phyloP scores from a whole-genome alignment of 1,140 invertebrate species.

The Temnothorax nylanderi region DNA sequence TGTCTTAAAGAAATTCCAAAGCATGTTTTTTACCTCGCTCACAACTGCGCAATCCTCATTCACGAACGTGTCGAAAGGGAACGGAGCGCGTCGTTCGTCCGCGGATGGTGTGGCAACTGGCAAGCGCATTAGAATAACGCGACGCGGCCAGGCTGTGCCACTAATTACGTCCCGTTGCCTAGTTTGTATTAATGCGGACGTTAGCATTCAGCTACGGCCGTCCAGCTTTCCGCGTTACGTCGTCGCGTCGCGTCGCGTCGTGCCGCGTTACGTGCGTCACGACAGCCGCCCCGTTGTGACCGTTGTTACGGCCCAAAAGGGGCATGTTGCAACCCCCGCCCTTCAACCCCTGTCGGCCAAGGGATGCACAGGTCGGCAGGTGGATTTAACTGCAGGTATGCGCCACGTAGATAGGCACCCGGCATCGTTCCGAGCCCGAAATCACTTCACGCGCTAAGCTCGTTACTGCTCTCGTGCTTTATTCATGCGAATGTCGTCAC shows the following conservation, averaged over 20 bases:
- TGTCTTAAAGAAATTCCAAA: neutral
- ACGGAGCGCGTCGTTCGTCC: constrained; percentile 21
- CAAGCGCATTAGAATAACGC: constrained; percentile 70
- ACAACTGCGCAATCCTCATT: neutral
- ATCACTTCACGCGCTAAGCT: constrained; percentile 53
- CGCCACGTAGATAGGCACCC: neutral
- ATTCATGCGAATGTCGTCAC: constrained; percentile 44
- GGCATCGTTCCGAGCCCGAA: constrained; percentile 26
- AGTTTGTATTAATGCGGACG: constrained; percentile 79
- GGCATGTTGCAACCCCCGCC: constrained; percentile 23
- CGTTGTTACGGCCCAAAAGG: constrained; percentile 45
- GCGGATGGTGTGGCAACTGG: constrained; percentile 40
- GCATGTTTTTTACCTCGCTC: neutral
- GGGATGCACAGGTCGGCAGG: constrained; percentile 51
- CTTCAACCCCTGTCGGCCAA: neutral
- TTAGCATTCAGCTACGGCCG: constrained; percentile 75
- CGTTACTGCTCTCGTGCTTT: constrained; percentile 54
- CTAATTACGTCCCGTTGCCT: constrained; percentile 75
- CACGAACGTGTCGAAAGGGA: constrained; percentile 59
- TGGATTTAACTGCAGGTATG: constrained; percentile 72
- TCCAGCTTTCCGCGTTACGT: constrained; percentile 64
- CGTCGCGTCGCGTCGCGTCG: constrained; percentile 26
- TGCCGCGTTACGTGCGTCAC: constrained; percentile 39
- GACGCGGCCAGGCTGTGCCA: constrained; percentile 54
- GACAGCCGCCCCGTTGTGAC: constrained; percentile 10